These are phyloP conservation scores for Echiichthys vipera DNA, from an alignment of 2,797 vertebrate genomes.

Conservation along the genomic window DNA sequence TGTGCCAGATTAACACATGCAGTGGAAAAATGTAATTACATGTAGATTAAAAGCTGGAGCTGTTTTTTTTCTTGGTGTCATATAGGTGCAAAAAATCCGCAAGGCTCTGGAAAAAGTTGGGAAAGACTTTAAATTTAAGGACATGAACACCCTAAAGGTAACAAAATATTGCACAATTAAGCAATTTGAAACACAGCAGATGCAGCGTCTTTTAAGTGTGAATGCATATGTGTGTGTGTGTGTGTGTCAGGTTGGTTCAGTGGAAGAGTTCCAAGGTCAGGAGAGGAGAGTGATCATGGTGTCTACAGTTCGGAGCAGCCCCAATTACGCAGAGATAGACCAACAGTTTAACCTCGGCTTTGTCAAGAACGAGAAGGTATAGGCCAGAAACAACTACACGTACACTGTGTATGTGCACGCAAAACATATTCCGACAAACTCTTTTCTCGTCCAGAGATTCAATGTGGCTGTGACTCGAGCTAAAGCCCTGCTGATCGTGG, in stretches of 20 bases:
- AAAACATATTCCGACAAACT: neutral
- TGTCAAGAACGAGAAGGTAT: constrained; percentile 93
- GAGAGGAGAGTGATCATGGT: constrained; percentile 91
- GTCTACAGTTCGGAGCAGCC: constrained; percentile 92
- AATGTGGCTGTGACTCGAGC: constrained; percentile 96
- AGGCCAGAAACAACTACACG: fast-evolving
- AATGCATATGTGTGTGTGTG: neutral
- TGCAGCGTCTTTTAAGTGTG: neutral
- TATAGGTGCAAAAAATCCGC: constrained; percentile 94
- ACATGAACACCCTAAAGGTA: constrained; percentile 88
- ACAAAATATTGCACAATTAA: neutral
- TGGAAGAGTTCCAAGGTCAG: constrained; percentile 98
- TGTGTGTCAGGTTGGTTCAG: constrained; percentile 90
- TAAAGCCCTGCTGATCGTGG: constrained; percentile 91
- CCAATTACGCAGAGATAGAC: constrained; percentile 80
- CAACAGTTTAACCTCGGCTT: constrained; percentile 91
- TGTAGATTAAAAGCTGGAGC: neutral
- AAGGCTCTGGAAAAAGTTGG: constrained; percentile 81
- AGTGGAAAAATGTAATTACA: neutral
- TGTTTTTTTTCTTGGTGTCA: neutral
- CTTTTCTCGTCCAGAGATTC: constrained; percentile 84
- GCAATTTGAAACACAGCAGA: neutral
- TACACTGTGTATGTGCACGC: fast-evolving
- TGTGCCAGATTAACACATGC: neutral
- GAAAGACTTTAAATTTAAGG: constrained; percentile 57